Base-by-base conservation (phyloP, 1,140 invertebrate species). In the Cephus cinctus region DNA sequence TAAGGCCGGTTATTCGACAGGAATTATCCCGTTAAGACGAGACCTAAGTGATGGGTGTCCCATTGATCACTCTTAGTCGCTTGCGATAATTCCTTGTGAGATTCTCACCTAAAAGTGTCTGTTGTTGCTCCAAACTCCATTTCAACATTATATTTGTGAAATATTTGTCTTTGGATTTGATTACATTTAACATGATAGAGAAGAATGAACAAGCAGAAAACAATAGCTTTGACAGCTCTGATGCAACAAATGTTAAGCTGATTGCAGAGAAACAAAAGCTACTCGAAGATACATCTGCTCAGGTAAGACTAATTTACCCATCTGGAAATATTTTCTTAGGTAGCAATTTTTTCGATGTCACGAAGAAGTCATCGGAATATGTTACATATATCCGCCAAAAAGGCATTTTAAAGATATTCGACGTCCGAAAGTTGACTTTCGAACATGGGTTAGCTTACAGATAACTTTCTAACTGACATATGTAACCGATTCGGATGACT, bases 221-320 rank as follows among this genome's bases (percentile, higher is more conserved):
- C 9, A 41, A 14, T 41, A 21, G 9, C 39, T 19, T 41, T n/a
- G 20, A 41, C 20, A n/a, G n/a, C n/a, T n/a, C 20, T 22, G 20
- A 20, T 20, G 11, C n/a, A n/a, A n/a, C n/a, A n/a, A 41, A 41
- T 20, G 65, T 65, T 31, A 65, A 64, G 55, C 19, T 69, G 21
- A 73, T 75, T 27, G 47, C 67, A 12, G 56, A 71, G 6, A 73
- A 73, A 43, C 67, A 56, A 27, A 63, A 52, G 30, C 45, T 62
- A 22, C 56, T 75, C 16, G 67, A 75, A 2, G 48, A 66, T 31
- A 53, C 54, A 27, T 60, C 57, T 18, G 45, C 61, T 12, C 56
- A 69, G 63, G 72, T 75, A 57, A 23, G 21, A 18, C 39, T 51
- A 9, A 20, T 22, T 20, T 21, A 2, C 25, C 21, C 23, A 6